A percentile compares a stretch with the other conserved stretches of the same genome.
These are phyloP conservation scores for Eospalax fontanierii DNA, from an alignment of 2,797 vertebrate genomes.

Conservation along the genomic window DNA sequence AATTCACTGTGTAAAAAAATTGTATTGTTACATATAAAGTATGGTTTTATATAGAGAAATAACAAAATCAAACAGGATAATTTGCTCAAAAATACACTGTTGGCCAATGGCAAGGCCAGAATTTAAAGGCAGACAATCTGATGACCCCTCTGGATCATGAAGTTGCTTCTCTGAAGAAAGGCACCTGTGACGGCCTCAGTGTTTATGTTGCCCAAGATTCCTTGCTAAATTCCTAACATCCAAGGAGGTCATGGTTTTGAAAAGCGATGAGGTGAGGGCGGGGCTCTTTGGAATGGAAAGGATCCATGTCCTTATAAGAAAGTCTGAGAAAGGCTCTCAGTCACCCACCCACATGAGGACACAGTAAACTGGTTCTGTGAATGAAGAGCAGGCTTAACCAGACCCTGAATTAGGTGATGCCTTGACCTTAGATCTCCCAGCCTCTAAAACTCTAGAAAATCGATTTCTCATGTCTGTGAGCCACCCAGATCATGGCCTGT, in stretches of 20 bases:
- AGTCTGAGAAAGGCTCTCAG: background rate
- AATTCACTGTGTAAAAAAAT: too few relatives aligned
- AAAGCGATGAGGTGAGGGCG: background rate
- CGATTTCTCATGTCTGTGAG: background rate
- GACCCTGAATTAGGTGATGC: background rate
- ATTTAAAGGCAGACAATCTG: background rate
- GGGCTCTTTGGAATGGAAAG: background rate
- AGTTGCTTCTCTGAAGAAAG: background rate
- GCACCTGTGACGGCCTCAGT: too few relatives aligned
- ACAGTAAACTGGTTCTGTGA: background rate
- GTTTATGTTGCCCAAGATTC: background rate
- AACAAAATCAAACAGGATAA: background rate
- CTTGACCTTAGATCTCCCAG: background rate
- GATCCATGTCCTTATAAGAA: too few relatives aligned
- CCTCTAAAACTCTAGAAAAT: background rate
- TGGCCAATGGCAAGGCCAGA: background rate
- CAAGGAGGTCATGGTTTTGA: background rate
- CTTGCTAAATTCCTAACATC: background rate
- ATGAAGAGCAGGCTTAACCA: background rate
- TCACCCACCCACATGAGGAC: background rate
- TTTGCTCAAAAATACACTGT: background rate
- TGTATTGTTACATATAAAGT: background rate
- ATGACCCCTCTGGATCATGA: background rate
- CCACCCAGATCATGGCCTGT: accelerated
- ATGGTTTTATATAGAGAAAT: background rate